Conservation (phyloP, 2,113 vertebrate genomes). For the Ascaphus truei region DNA sequence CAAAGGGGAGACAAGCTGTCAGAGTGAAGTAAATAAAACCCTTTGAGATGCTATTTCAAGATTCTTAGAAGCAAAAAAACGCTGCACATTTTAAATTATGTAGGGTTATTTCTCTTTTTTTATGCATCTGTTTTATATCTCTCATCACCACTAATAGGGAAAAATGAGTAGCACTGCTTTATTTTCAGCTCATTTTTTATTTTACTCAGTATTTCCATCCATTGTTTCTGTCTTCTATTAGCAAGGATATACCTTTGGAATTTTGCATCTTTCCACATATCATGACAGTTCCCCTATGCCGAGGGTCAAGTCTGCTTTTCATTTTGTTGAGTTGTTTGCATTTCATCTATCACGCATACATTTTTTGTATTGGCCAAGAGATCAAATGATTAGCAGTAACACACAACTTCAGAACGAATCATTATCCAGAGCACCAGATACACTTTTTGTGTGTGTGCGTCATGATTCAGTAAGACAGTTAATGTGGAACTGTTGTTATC, state of each 20-base stretch:
- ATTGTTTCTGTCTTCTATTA: constrained; percentile 23
- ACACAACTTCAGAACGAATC: constrained; percentile 18
- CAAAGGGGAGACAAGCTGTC: constrained; percentile 22
- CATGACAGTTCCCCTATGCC: background rate
- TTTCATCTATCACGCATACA: constrained; percentile 11
- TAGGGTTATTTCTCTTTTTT: constrained; percentile 15
- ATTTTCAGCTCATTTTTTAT: background rate
- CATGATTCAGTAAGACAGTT: background rate
- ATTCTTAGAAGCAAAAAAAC: background rate
- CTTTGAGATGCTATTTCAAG: constrained; percentile 23
- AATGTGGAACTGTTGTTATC: too few species aligned
- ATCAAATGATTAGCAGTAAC: constrained; percentile 2
- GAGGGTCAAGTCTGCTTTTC: constrained; percentile 23
- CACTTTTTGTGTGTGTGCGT: background rate
- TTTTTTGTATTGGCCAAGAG: constrained; percentile 4
- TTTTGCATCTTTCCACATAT: background rate
- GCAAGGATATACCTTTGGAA: constrained; percentile 10
- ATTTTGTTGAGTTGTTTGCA: constrained; percentile 7
- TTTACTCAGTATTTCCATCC: background rate
- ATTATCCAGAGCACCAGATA: background rate
- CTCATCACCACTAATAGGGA: constrained; percentile 20
- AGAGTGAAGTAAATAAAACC: constrained; percentile 34
- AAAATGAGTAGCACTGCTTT: background rate
- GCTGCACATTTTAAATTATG: constrained; percentile 33
- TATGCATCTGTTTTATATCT: constrained; percentile 29